These are phyloP conservation scores for Grantiella picta DNA, from an alignment of 2,113 vertebrate genomes.

Conservation along the genomic window DNA sequence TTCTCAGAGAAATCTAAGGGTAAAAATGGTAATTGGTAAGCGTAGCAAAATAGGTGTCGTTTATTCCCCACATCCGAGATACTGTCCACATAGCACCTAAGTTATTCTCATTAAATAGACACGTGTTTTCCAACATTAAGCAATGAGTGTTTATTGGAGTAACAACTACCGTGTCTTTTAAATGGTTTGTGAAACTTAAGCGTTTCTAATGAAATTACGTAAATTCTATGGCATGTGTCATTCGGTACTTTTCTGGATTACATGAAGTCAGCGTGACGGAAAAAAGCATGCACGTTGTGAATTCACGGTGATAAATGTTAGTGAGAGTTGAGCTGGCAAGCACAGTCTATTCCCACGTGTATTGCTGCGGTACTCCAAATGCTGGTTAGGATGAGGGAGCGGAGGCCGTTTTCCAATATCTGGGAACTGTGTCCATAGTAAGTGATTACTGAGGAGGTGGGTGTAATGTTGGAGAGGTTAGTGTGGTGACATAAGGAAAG, in stretches of 20 bases:
- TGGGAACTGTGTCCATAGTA: background rate
- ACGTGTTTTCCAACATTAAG: background rate
- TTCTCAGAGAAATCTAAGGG: background rate
- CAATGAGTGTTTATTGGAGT: background rate
- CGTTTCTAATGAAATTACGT: background rate
- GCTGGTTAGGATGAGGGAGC: background rate
- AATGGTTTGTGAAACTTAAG: rapidly evolving
- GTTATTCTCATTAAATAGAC: background rate
- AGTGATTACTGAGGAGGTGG: background rate
- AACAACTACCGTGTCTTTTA: rapidly evolving
- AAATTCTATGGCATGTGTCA: rapidly evolving
- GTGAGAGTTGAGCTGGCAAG: background rate
- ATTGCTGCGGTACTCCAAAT: background rate
- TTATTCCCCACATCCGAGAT: background rate
- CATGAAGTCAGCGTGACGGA: background rate
- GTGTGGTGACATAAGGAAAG: background rate
- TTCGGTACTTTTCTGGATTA: background rate
- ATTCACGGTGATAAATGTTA: background rate
- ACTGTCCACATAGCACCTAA: background rate
- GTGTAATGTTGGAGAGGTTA: background rate
- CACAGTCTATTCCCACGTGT: background rate
- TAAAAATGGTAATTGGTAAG: background rate
- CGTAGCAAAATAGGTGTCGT: background rate
- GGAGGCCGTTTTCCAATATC: background rate
- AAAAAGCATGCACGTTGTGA: background rate